Conservation (phyloP, 2,888 invertebrate species). For the Drosophila rellima region DNA sequence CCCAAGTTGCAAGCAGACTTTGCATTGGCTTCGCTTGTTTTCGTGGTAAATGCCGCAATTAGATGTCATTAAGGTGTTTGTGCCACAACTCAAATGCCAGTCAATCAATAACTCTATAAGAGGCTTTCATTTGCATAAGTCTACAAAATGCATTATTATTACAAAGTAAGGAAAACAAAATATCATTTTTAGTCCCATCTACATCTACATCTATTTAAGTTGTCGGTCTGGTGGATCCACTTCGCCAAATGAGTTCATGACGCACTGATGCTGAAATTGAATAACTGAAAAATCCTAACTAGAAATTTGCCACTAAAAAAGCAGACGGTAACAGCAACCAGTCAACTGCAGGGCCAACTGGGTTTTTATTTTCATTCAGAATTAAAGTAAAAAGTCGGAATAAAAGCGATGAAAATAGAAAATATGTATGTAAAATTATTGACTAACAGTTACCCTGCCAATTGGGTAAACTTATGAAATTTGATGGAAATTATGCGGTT, state of each 20-base stretch:
- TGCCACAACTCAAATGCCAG: slow-evolving; percentile 27
- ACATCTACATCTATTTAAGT: slow-evolving; percentile 22
- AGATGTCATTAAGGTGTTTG: slow-evolving; percentile 39
- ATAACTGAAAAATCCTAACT: slow-evolving; percentile 54
- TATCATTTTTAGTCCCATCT: background rate
- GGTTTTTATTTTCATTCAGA: slow-evolving; percentile 1
- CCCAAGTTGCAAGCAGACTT: slow-evolving; percentile 26
- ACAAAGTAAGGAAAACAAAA: background rate
- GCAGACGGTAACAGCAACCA: background rate
- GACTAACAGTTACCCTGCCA: background rate
- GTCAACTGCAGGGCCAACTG: background rate
- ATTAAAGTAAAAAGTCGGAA: slow-evolving; percentile 4
- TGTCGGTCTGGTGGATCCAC: slow-evolving; percentile 55
- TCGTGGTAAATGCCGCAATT: slow-evolving; percentile 60
- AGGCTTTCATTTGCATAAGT: slow-evolving; percentile 29
- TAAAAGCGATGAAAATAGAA: background rate
- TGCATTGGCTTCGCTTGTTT: slow-evolving; percentile 34
- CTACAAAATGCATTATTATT: background rate
- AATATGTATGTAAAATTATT: background rate
- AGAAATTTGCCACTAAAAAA: slow-evolving; percentile 20
- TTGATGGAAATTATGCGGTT: background rate
- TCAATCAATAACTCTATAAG: slow-evolving; percentile 22
- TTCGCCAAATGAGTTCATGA: slow-evolving; percentile 55
- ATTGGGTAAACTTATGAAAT: background rate
- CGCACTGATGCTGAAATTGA: slow-evolving; percentile 44